Base-by-base conservation (phyloP, 1,140 invertebrate genomes). In the Heterodera schachtii region DNA sequence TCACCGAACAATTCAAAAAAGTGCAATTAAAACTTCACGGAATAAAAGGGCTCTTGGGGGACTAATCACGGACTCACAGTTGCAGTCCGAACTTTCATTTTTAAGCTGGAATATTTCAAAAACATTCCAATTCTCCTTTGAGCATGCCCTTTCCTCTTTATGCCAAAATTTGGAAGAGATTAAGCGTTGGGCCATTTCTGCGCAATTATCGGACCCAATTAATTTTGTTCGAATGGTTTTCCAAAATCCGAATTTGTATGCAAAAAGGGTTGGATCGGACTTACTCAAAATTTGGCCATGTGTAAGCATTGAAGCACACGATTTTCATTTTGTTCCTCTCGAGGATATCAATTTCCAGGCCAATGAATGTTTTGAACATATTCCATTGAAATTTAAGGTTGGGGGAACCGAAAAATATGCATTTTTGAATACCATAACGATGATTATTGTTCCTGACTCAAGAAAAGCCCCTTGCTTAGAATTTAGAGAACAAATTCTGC, bases 251-350 rank as follows among this genome's bases (percentile, higher is more conserved):
- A 73, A 73, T 19, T 73, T 73, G 19, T 19, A 73, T n/a, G 70
- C 70, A 4, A 73, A 73, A 73, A 73, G 19, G 47, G 70, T 73
- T 11, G 47, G 70, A 13, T 19, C 70, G 11, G 47, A 16, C 3
- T 13, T 73, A 16, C 70, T 73, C n/a, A 73, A 73, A 73, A 49
- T 73, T 16, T 73, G 70, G 70, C 70, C 70, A 46, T 73, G 70
- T 19, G 16, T 73, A 46, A 9, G 9, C 4, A 4, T 73, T 19
- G 16, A 73, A 4, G 3, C 43, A 4, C 8, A n/a, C 3, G 11
- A 44, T 4, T 73, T 16, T n/a, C 13, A 11, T 3, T 73, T 73
- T 49, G 70, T n/a, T 73, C 70, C 43, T 46, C 47, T 73, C 43
- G 47, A 73, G 43, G 47, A 73, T 4, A 73, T 11, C 4, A 73